These are phyloP conservation scores for Nasonia giraulti DNA, from an alignment of 1,140 invertebrate genomes.

Conservation along the genomic window DNA sequence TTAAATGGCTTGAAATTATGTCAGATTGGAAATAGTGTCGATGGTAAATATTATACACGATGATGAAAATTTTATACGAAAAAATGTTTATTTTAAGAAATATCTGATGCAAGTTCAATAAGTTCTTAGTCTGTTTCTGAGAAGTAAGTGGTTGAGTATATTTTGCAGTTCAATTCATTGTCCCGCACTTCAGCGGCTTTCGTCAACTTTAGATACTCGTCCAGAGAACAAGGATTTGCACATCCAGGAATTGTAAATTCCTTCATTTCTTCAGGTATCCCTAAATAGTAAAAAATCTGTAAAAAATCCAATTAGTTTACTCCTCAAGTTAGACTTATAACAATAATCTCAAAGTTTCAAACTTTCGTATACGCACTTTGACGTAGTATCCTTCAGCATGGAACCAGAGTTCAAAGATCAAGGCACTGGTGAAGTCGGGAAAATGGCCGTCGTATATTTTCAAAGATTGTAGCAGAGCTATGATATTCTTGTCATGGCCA, in stretches of 20 bases:
- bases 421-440: conserved; percentile 26
- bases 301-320: neutral
- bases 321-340: neutral
- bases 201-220: neutral
- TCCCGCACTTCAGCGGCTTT: neutral
- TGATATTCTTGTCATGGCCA: conserved; percentile 43
- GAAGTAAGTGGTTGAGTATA: neutral
- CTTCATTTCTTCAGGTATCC: conserved; percentile 20
- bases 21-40: too few relatives aligned
- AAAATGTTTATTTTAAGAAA: too few relatives aligned
- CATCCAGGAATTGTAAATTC: conserved; percentile 4
- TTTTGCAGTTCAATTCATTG: conserved; percentile 27
- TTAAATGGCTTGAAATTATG: too few relatives aligned
- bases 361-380: conserved; percentile 3
- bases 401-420: conserved; percentile 38
- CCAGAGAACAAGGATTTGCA: conserved; percentile 11
- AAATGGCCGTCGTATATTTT: conserved; percentile 9
- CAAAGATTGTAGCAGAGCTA: neutral
- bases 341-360: neutral
- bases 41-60: too few relatives aligned
- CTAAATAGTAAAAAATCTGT: conserved; percentile 34
- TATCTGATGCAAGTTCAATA: neutral
- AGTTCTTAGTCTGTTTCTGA: neutral
- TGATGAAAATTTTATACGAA: too few relatives aligned
- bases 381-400: conserved; percentile 10